Evolutionary conservation across 2,113 vertebrate species (phyloP).

Genomic region (Coryphaenoides rupestris): DNA sequence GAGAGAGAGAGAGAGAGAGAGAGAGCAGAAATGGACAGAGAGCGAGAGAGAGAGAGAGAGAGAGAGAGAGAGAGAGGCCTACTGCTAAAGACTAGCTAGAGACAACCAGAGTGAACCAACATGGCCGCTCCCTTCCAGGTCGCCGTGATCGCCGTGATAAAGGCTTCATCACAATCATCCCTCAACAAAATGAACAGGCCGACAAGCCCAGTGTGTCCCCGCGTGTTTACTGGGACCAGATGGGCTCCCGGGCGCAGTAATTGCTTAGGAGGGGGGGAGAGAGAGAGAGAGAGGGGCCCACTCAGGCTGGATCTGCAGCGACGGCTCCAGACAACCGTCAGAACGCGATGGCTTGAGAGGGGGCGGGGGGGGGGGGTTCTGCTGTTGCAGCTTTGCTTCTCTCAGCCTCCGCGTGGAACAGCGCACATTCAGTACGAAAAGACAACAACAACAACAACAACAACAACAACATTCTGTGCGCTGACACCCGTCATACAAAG

Average conservation of each 20-base stretch:
- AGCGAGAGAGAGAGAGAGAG: too few relatives aligned
- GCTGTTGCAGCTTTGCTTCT: neutral
- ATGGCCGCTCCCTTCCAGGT: conserved; percentile 1
- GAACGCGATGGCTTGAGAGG: too few relatives aligned
- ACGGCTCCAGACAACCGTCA: conserved; percentile 13
- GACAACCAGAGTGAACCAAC: too few relatives aligned
- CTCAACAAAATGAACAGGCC: conserved; percentile 39
- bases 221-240: conserved; percentile 37
- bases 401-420: neutral
- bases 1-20: neutral
- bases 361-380: neutral
- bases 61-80: too few relatives aligned
- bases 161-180: conserved; percentile 35
- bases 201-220: conserved; percentile 22
- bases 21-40: neutral
- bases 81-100: too few relatives aligned
- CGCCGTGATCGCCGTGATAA: neutral
- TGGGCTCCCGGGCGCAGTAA: conserved; percentile 38
- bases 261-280: conserved; percentile 26
- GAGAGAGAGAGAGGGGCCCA: conserved; percentile 20
- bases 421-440: neutral
- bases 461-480: too few relatives aligned
- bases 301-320: neutral
- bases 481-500: too few relatives aligned
- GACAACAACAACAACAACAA: too few relatives aligned